Conservation (phyloP, 2,888 invertebrate species). For the Tiliacea citrago region DNA sequence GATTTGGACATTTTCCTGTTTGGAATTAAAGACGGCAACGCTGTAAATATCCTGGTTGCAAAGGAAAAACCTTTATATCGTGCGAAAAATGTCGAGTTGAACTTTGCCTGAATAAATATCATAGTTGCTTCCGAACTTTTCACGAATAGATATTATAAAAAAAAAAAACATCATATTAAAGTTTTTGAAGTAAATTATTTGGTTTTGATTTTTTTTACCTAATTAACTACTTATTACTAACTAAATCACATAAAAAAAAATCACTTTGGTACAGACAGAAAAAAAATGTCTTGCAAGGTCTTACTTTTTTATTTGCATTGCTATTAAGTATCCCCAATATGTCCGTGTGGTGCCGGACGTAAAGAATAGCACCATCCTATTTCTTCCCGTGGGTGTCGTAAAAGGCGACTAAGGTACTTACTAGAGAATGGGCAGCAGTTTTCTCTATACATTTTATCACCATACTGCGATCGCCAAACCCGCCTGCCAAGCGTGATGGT, state of each 20-base stretch:
- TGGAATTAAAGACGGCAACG: constrained; percentile 11
- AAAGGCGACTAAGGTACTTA: too few species aligned
- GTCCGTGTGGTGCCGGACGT: too few species aligned
- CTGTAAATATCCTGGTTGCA: constrained; percentile 19
- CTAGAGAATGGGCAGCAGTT: too few species aligned
- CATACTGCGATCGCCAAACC: too few species aligned
- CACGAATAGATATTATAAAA: background rate
- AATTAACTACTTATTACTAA: background rate
- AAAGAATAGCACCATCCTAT: too few species aligned
- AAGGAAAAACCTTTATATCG: background rate
- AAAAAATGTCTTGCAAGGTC: too few species aligned
- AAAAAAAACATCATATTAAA: background rate
- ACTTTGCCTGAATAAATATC: constrained; percentile 15
- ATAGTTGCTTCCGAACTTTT: constrained; percentile 12
- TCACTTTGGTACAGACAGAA: too few species aligned
- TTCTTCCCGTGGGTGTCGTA: too few species aligned
- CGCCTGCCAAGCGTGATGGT: too few species aligned
- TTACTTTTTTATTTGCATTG: too few species aligned
- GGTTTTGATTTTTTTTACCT: background rate
- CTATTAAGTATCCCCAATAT: too few species aligned
- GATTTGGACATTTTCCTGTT: constrained; percentile 11
- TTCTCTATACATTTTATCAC: too few species aligned
- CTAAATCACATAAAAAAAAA: background rate
- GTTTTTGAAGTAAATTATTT: background rate
- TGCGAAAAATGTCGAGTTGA: constrained; percentile 25